Evolutionary conservation across 1,140 invertebrate species (phyloP).

Genomic region (Danaus plexippus): DNA sequence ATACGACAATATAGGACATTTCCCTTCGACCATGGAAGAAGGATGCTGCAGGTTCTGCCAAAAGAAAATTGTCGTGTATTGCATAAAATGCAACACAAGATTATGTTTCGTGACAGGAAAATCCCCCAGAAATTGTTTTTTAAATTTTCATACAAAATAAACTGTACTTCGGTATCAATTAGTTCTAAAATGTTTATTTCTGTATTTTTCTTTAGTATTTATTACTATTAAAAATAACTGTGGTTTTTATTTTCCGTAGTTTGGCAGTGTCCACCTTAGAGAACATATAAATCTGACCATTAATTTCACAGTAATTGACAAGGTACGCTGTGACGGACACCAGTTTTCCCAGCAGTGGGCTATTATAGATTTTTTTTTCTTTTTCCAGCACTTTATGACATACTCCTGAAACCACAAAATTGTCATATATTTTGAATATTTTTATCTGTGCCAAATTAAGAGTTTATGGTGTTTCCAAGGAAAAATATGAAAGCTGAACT

Average conservation of each 20-base stretch:
- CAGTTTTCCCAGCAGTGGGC: conserved; percentile 24
- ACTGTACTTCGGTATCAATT: conserved; percentile 5
- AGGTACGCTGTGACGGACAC: conserved; percentile 24
- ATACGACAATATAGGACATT: conserved; percentile 21
- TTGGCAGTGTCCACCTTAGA: too few relatives aligned
- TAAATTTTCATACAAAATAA: conserved; percentile 28
- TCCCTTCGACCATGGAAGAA: conserved; percentile 17
- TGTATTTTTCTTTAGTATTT: too few relatives aligned
- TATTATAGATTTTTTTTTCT: conserved; percentile 25
- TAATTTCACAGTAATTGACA: conserved; percentile 21
- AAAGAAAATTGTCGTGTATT: conserved; percentile 24
- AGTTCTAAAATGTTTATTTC: conserved; percentile 12
- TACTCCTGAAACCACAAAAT: conserved; percentile 18
- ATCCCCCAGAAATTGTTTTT: conserved; percentile 21
- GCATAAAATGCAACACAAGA: conserved; percentile 24
- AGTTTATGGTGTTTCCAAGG: conserved; percentile 42
- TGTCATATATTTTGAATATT: conserved; percentile 23
- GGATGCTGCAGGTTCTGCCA: conserved; percentile 22
- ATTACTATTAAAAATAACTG: conserved; percentile 16
- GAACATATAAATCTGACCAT: too few relatives aligned
- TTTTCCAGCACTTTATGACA: conserved; percentile 19
- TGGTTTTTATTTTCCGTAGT: conserved; percentile 19
- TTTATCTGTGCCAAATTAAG: conserved; percentile 25
- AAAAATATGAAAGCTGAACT: conserved; percentile 15
- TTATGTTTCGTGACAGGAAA: conserved; percentile 27